A percentile compares a stretch with the other conserved stretches of the same genome.
phyloP scores from a whole-genome alignment of 2,888 invertebrate genomes.

The Ennomos erosarius region DNA sequence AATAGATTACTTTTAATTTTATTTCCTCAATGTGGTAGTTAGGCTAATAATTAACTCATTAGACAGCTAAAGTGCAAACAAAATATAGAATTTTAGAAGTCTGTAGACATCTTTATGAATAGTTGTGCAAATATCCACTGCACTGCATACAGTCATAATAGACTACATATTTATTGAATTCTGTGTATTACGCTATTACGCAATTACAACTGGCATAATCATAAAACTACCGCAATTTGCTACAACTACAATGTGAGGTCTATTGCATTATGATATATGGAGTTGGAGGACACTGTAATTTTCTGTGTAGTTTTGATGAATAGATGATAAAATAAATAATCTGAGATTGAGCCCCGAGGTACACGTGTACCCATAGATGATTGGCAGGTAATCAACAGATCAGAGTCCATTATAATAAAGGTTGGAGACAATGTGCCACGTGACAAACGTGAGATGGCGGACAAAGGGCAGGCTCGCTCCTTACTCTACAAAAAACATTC shows the following conservation, averaged over 20 bases:
- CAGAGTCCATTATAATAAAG: constrained; percentile 63
- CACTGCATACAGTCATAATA: too few relatives aligned
- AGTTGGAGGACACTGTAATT: constrained; percentile 1
- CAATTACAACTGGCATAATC: constrained; percentile 1
- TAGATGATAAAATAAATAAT: constrained; percentile 19
- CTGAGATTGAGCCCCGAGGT: constrained; percentile 26
- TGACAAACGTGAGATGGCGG: constrained; percentile 67
- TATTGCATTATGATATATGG: constrained; percentile 1
- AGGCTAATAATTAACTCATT: too few relatives aligned
- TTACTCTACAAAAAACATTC: constrained; percentile 65
- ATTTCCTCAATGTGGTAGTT: too few relatives aligned
- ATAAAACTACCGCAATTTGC: constrained; percentile 4
- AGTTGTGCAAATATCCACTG: too few relatives aligned
- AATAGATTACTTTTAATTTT: too few relatives aligned
- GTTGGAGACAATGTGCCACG: constrained; percentile 70
- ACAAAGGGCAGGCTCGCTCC: constrained; percentile 65
- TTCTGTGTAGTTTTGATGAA: constrained; percentile 7
- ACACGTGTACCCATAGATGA: constrained; percentile 65
- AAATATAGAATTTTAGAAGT: neutral
- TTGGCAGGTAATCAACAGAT: constrained; percentile 70
- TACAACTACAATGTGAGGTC: constrained; percentile 1
- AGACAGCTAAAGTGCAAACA: too few relatives aligned
- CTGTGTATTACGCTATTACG: too few relatives aligned
- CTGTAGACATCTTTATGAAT: too few relatives aligned
- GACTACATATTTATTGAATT: too few relatives aligned